Conservation (phyloP, 2,888 invertebrate genomes). For the Sicus ferrugineus region DNA sequence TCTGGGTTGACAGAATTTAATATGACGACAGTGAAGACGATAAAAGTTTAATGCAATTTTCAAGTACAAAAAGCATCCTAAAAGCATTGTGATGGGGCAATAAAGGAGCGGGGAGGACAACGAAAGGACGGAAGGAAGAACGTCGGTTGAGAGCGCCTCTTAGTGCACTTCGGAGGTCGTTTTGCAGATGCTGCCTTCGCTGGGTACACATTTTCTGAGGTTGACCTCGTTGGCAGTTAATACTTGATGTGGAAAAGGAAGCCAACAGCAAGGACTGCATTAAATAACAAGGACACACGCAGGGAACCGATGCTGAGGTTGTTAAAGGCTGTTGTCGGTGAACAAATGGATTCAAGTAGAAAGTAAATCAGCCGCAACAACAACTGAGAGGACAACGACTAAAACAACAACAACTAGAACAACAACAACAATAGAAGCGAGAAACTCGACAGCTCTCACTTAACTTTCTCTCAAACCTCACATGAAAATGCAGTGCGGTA, state of each 20-base stretch:
- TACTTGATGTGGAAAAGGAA: conserved; percentile 27
- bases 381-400: conserved; percentile 4
- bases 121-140: not conserved
- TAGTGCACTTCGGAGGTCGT: conserved; percentile 2
- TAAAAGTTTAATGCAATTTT: conserved; percentile 24
- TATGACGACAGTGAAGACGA: not conserved
- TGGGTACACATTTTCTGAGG: conserved; percentile 29
- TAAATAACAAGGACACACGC: not conserved
- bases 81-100: not conserved
- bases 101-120: not conserved
- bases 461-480: not conserved
- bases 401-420: conserved; percentile 3
- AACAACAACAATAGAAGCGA: not conserved
- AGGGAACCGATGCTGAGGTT: not conserved
- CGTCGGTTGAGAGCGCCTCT: not conserved
- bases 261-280: not conserved
- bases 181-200: conserved; percentile 6
- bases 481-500: not conserved
- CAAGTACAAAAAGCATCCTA: not conserved
- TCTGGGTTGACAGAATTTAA: too few relatives aligned
- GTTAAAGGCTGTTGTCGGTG: not conserved
- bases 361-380: not conserved
- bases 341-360: not conserved
- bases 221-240: conserved; percentile 30
- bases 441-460: not conserved